Conservation (phyloP, 2,113 vertebrate species). For the Aegithalos caudatus region DNA sequence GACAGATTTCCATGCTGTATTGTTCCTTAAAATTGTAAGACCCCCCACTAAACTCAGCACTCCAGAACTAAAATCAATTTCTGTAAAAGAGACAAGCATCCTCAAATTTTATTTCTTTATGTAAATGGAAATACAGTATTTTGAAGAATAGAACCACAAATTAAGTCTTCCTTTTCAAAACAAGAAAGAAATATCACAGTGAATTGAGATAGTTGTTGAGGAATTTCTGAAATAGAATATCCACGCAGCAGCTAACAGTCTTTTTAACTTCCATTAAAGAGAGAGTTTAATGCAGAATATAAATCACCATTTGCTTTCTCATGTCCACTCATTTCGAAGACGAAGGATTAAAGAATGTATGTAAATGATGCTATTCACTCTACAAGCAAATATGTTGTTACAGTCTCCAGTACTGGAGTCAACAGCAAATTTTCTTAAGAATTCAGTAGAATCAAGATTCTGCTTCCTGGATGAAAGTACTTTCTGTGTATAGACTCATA, state of each 20-base stretch:
- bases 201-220: background rate
- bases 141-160: background rate
- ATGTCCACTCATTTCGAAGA: background rate
- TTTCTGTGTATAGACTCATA: background rate
- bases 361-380: background rate
- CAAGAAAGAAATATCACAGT: background rate
- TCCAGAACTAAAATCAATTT: background rate
- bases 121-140: background rate
- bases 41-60: rapidly evolving
- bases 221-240: background rate
- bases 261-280: background rate
- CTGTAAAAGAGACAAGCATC: background rate
- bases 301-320: background rate
- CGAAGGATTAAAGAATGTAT: background rate
- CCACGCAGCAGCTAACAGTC: background rate
- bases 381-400: background rate
- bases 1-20: background rate
- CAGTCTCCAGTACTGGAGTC: background rate
- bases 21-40: background rate
- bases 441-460: background rate
- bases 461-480: background rate
- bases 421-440: background rate
- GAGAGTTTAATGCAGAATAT: background rate
- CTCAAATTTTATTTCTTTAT: background rate
- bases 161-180: background rate